phyloP scores from a whole-genome alignment of 1,140 invertebrate species.

The Brachionus rubens region DNA sequence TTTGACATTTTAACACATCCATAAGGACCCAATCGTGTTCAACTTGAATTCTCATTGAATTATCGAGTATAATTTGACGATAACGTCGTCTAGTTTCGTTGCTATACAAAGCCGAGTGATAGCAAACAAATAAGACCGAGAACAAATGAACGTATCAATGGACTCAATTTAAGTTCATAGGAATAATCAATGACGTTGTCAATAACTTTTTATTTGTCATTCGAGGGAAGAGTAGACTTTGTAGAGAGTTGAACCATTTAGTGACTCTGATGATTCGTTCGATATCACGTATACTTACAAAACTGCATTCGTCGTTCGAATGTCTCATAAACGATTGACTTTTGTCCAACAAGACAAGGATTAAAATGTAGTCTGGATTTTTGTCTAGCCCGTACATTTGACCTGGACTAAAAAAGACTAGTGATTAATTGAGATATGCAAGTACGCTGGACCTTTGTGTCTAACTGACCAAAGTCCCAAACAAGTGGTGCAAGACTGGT shows the following conservation, averaged over 20 bases:
- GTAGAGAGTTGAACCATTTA: conserved; percentile 46
- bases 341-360: conserved; percentile 50
- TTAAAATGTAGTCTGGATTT: conserved; percentile 18
- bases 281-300: conserved; percentile 57
- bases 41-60: no score
- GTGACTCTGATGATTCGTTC: conserved; percentile 50
- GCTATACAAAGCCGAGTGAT: conserved; percentile 51
- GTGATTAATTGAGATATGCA: conserved; percentile 51
- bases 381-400: neutral
- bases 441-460: conserved; percentile 50
- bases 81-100: conserved; percentile 48
- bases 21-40: conserved; percentile 16
- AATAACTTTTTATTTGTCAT: neutral
- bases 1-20: conserved; percentile 50
- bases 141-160: conserved; percentile 50
- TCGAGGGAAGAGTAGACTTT: neutral
- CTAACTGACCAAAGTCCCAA: conserved; percentile 57
- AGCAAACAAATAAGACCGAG: conserved; percentile 53
- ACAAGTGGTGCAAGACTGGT: conserved; percentile 54
- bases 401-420: neutral
- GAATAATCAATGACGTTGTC: neutral
- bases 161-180: neutral
- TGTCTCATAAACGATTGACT: conserved; percentile 56
- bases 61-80: conserved; percentile 44
- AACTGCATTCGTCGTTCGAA: conserved; percentile 56